phyloP scores from a whole-genome alignment of 2,113 vertebrate species.

The Psilopogon haemacephalus region DNA sequence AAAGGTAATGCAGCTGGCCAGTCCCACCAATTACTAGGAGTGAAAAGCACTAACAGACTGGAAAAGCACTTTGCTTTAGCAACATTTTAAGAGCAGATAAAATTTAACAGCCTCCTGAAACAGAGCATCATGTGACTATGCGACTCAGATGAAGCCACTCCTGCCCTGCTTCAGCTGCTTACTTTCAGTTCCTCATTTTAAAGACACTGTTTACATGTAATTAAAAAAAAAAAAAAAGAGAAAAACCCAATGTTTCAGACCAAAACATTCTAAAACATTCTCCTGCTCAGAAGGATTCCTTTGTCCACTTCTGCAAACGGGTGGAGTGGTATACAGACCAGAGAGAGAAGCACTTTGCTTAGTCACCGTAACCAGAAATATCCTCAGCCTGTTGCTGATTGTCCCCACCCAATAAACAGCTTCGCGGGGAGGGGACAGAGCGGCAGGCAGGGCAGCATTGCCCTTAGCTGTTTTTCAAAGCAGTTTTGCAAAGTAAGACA shows the following conservation, averaged over 20 bases:
- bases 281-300: not conserved
- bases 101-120: not conserved
- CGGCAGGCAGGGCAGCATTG: not conserved
- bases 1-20: not conserved
- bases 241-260: not conserved
- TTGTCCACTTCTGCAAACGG: not conserved
- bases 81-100: not conserved
- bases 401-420: not conserved
- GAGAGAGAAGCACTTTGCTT: not conserved
- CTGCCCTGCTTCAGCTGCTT: not conserved
- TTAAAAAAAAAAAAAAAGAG: not conserved
- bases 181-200: slow-evolving; percentile 30
- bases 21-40: not conserved
- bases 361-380: not conserved
- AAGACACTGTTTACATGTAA: not conserved
- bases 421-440: not conserved
- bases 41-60: not conserved
- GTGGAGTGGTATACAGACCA: not conserved
- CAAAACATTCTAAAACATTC: not conserved
- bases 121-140: not conserved
- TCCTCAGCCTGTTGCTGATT: not conserved
- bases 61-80: not conserved
- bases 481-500: not conserved
- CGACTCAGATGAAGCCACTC: not conserved
- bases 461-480: not conserved